Evolutionary conservation across 2,888 invertebrate species (phyloP).

Genomic region (Protonemura montana): DNA sequence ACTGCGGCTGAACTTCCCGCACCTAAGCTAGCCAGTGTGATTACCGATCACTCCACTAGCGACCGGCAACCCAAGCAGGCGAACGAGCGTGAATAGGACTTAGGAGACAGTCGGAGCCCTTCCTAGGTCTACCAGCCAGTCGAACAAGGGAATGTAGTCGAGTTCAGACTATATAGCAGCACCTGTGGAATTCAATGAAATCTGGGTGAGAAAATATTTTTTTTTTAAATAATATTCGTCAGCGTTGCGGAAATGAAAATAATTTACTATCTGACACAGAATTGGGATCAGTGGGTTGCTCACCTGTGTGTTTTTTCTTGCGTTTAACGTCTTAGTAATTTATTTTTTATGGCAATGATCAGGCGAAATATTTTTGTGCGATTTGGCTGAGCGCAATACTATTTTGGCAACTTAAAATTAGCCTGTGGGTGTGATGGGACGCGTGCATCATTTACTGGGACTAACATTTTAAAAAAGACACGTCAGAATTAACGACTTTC

Average conservation of each 20-base stretch:
- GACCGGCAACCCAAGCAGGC: not conserved
- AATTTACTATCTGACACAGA: not conserved
- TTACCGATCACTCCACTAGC: slow-evolving; percentile 12
- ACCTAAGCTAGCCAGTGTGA: not conserved
- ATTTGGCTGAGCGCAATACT: not conserved
- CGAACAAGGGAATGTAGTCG: slow-evolving; percentile 30
- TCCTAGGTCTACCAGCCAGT: slow-evolving; percentile 24
- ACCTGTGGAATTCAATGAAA: slow-evolving; percentile 31
- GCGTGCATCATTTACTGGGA: not conserved
- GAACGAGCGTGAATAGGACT: not conserved
- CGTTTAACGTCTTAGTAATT: not conserved
- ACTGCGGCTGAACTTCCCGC: not conserved
- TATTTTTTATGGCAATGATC: not conserved
- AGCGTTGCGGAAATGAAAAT: not conserved
- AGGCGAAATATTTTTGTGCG: not conserved
- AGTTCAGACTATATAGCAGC: not conserved
- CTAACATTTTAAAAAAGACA: not conserved
- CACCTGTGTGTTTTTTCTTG: not conserved
- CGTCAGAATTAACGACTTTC: not conserved
- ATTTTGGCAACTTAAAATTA: not conserved
- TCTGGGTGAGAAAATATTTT: slow-evolving; percentile 30
- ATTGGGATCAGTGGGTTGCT: not conserved
- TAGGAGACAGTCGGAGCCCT: slow-evolving; percentile 33
- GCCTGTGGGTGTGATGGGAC: not conserved
- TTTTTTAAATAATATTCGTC: not conserved